Conservation (phyloP, 2,113 vertebrate genomes). For the Ibidorhyncha struthersii region DNA sequence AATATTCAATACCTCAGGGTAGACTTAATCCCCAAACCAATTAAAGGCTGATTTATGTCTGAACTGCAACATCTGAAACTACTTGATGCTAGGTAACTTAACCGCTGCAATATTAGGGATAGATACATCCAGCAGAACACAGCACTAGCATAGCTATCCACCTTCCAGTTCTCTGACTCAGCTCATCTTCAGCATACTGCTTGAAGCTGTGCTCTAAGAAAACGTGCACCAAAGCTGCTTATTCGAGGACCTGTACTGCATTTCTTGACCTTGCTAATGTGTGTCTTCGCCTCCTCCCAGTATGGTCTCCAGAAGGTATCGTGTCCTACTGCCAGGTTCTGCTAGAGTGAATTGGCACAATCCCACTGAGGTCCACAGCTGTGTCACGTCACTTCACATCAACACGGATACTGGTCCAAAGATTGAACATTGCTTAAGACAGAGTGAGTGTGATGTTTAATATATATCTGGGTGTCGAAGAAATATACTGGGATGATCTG, state of each 20-base stretch:
- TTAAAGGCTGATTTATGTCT: conserved; percentile 35
- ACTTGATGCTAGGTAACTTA: background rate
- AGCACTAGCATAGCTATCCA: background rate
- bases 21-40: conserved; percentile 40
- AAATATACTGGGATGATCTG: background rate
- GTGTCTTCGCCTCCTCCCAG: background rate
- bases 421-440: background rate
- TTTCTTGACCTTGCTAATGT: background rate
- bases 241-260: background rate
- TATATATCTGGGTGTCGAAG: background rate
- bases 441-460: background rate
- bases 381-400: background rate
- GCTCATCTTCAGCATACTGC: background rate
- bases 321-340: background rate
- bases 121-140: background rate
- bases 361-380: background rate
- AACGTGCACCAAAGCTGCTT: background rate
- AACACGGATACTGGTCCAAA: background rate
- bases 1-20: conserved; percentile 22
- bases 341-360: background rate
- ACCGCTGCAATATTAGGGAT: background rate
- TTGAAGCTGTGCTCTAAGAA: background rate
- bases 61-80: conserved; percentile 24
- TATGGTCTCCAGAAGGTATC: background rate
- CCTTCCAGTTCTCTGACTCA: background rate